Conservation (phyloP, 2,797 vertebrate species). For the Enteromius trimaculatus region DNA sequence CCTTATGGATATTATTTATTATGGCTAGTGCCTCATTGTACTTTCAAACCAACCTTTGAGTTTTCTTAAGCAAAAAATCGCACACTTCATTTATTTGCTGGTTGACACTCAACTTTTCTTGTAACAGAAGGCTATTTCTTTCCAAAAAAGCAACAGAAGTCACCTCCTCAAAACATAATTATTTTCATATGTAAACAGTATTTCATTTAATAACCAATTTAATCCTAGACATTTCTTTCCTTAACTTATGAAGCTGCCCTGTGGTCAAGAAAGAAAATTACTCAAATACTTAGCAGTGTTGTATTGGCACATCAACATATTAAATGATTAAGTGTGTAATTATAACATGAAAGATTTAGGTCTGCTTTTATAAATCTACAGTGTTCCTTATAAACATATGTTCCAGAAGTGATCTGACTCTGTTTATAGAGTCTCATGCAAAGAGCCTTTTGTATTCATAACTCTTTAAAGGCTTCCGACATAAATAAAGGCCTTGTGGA, state of each 20-base stretch:
- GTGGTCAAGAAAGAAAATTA: neutral
- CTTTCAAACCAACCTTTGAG: neutral
- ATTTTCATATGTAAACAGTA: neutral
- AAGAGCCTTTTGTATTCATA: conserved; percentile 25
- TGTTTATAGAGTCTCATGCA: conserved; percentile 19
- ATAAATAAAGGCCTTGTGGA: conserved; percentile 36
- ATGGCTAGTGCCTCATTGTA: neutral
- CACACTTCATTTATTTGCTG: neutral
- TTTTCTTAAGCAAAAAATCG: conserved; percentile 5
- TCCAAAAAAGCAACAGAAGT: neutral
- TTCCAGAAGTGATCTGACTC: conserved; percentile 16
- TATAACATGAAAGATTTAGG: neutral
- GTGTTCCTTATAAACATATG: neutral
- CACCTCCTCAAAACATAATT: neutral
- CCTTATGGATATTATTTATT: neutral
- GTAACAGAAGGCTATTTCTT: neutral
- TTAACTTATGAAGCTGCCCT: neutral
- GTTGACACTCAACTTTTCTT: neutral
- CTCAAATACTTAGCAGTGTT: neutral
- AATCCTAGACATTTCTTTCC: neutral
- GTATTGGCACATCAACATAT: neutral
- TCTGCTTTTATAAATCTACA: neutral
- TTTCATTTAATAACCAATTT: neutral
- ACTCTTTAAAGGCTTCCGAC: conserved; percentile 22
- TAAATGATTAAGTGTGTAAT: neutral